Base-by-base conservation (phyloP, 2,113 vertebrate species). In the Scalopus aquaticus region DNA sequence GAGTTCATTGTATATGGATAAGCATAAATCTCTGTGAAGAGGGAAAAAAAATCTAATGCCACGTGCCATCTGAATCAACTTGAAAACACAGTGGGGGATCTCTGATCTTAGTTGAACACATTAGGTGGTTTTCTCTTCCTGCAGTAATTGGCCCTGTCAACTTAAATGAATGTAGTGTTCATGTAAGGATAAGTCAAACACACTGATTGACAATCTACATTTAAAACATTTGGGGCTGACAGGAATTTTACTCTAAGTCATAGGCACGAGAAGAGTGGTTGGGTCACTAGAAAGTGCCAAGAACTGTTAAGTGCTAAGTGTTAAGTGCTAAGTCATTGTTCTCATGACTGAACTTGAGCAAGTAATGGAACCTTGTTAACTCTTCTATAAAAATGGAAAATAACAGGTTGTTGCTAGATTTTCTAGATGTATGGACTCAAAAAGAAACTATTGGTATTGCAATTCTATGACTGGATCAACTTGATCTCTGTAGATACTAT, bases 41-140 rank as follows among this genome's bases (percentile, higher is more conserved):
- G 42, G 19, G 67, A 56, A 39, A n/a, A 37, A 69, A 54, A 78
- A 58, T 37, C 20, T 58, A 91, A 65, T 1, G 19, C 1, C n/a
- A 3, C 56, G 3, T 6, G 77, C 65, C 8, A 22, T 80, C 20
- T 60, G 67, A 86, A 73, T 88, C 4, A 81, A 78, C 15, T 67
- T 73, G 85, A 86, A 95, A 95, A 80, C 22, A 37, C 46, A 87
- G 42, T 16, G 69, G 44, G 42, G 46, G 76, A 80, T 83, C 65
- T 88, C 93, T 81, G 54, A 58, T 80, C 32, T 83, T 49, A 35
- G 28, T 82, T 91, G 72, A 81, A 62, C 35, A 76, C 17, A 58
- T 49, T 82, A n/a, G 49, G n/a, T 69, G n/a, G 54, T 70, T 95
- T 69, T 70, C 32, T 72, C 32, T 70, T 89, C 35, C 85, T 82